phyloP scores from a whole-genome alignment of 2,113 vertebrate genomes.

The Motacilla tschutschensis region DNA sequence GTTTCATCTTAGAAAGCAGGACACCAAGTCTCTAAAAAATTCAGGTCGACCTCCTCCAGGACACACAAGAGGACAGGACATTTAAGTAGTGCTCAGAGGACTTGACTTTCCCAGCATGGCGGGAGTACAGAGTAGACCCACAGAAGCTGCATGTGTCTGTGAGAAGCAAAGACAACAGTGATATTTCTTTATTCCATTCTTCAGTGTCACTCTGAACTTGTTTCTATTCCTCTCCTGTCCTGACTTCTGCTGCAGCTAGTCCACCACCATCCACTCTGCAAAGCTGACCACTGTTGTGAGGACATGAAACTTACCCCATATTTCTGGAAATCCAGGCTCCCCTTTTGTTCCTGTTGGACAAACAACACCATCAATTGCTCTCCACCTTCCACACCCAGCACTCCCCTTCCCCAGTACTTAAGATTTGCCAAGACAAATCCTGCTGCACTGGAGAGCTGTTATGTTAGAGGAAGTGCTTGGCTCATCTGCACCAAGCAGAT shows the following conservation, averaged over 20 bases:
- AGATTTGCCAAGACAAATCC: not conserved
- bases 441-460: not conserved
- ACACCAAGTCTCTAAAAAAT: not conserved
- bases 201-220: not conserved
- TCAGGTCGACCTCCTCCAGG: not conserved
- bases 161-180: not conserved
- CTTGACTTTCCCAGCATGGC: not conserved
- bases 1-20: not conserved
- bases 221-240: not conserved
- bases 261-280: not conserved
- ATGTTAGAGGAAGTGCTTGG: not conserved
- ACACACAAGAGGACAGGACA: not conserved
- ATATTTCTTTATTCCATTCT: not conserved
- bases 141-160: not conserved
- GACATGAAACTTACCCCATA: slow-evolving; percentile 8
- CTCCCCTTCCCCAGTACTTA: not conserved
- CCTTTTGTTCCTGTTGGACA: slow-evolving; percentile 29
- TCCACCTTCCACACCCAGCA: not conserved
- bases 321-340: slow-evolving; percentile 29
- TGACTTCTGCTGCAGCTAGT: not conserved
- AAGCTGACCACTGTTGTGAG: not conserved
- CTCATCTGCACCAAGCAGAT: not conserved
- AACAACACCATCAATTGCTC: not conserved
- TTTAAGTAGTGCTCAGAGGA: not conserved
- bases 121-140: not conserved